Evolutionary conservation across 2,797 vertebrate species (phyloP), one percentile per base, ranked within the genome.

Genomic region (Coregonus ussuriensis): DNA sequence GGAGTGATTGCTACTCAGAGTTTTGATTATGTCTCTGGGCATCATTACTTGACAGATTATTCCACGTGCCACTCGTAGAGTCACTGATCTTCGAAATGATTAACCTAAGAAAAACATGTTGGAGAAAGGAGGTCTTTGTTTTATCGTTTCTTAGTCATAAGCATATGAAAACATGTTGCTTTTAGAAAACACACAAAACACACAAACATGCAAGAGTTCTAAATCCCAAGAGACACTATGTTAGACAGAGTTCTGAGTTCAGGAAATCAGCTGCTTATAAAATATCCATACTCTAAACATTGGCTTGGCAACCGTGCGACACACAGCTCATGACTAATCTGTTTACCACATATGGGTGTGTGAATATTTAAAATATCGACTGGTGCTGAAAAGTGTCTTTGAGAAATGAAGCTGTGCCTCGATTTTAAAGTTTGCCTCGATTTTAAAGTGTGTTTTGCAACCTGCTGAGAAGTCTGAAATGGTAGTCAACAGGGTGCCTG

Each of bases 261-360:
- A 81, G 80, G 59, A 77, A 66, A 82, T 77, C 89, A 88, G 88
- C 89, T 91, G 88, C 88, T 81, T 75, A 37, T 69, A 81, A 81
- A 75, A 88, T 82, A 86, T 82, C 83, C 82, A 85, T 85, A 89
- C 88, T 84, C 82, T 83, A 83, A 87, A 84, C 86, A 85, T 75
- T 88, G 86, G 81, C 84, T 78, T 81, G 86, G 85, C 85, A 85
- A 83, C 88, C 81, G 81, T 14, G 72, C 71, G 47, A 29, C 21
- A 31, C 16, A 65, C 53, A 83, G 74, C 74, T 18, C 31, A 59
- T 80, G 9, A 59, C 75, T 9, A 2, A 41, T 65, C 68, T 79
- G 82, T 90, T 91, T 89, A 80, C 74, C 71, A 81, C 82, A 79
- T 82, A 83, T 78, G 84, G 80, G 80, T 75, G 80, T 75, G 78